Base-by-base conservation (phyloP, 2,797 vertebrate species). In the Pseudopleuronectes americanus region DNA sequence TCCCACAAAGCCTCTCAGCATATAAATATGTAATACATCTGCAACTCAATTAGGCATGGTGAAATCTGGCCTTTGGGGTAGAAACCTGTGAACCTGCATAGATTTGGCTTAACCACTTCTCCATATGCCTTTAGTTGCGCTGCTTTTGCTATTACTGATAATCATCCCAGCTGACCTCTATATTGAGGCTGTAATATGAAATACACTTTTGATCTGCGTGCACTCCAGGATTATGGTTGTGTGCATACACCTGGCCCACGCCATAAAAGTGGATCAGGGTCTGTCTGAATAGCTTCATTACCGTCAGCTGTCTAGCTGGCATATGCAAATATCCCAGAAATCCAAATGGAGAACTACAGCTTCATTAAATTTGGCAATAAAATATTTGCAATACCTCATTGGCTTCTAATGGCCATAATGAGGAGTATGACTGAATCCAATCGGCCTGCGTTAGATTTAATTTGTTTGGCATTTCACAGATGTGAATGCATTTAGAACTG, bases 301-400 rank as follows among this genome's bases (percentile, higher is more conserved):
- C 66, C 80, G 55, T 73, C 74, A 74, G 69, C 60, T 56, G n/a
- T 33, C 68, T 83, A 19, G 43, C 43, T 5, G 68, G 79, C 77
- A 77, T 88, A 87, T 84, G 87, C 83, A 89, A 89, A 90, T 89
- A 85, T 84, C 62, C 21, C 68, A 82, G 81, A 79, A 84, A 89
- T 85, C 82, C 85, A 92, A 93, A 94, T 86, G 83, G 86, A 87
- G 81, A 89, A 84, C 85, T 87, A 89, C 76, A 86, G 93, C 92
- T 93, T 94, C 92, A 94, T 94, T 94, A 93, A 90, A 94, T 93
- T 90, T 93, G 81, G 84, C 91, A 92, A 93, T 94, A 92, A 93
- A 93, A 93, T 93, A 93, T 92, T 92, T 93, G 90, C 90, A 92
- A 93, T 94, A 93, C 87, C 92, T 95, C 93, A 93, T 93, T 94